phyloP scores from a whole-genome alignment of 92 coral and sea anemone species.

The Epizoanthus rinbou region DNA sequence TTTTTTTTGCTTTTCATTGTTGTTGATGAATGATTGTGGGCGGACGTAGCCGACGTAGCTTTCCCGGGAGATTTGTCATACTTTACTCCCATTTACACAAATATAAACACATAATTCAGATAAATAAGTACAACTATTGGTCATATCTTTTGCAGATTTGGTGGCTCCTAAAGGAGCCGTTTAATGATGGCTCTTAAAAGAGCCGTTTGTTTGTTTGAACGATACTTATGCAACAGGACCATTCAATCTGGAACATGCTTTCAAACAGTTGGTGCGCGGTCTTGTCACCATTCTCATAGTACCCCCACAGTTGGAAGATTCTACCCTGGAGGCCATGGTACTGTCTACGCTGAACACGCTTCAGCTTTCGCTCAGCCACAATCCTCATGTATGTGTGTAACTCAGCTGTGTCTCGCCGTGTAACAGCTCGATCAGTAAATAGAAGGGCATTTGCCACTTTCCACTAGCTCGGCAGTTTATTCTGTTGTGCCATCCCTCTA shows the following conservation, averaged over 20 bases:
- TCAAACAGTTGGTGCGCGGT: background rate
- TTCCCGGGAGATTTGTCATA: no score
- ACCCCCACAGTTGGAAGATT: conserved; percentile 11
- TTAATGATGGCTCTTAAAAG: background rate
- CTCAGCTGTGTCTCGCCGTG: conserved; percentile 30
- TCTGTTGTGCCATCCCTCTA: conserved; percentile 35
- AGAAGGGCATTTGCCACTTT: conserved; percentile 1
- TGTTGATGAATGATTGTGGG: no score
- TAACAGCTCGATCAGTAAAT: background rate
- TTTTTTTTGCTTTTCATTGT: no score
- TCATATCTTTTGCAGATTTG: no score
- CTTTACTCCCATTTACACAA: no score
- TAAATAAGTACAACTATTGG: no score
- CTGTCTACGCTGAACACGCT: conserved; percentile 24
- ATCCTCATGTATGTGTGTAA: conserved; percentile 16
- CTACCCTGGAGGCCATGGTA: conserved; percentile 2
- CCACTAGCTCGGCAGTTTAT: conserved; percentile 33
- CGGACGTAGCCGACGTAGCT: no score
- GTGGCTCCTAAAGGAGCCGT: no score
- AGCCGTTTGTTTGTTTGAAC: background rate
- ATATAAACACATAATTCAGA: no score
- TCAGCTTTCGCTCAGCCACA: conserved; percentile 20
- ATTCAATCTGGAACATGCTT: conserved; percentile 14
- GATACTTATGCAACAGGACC: conserved; percentile 12
- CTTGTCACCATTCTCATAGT: conserved; percentile 17